phyloP scores from a whole-genome alignment of 2,113 vertebrate genomes.

The Indicator indicator region DNA sequence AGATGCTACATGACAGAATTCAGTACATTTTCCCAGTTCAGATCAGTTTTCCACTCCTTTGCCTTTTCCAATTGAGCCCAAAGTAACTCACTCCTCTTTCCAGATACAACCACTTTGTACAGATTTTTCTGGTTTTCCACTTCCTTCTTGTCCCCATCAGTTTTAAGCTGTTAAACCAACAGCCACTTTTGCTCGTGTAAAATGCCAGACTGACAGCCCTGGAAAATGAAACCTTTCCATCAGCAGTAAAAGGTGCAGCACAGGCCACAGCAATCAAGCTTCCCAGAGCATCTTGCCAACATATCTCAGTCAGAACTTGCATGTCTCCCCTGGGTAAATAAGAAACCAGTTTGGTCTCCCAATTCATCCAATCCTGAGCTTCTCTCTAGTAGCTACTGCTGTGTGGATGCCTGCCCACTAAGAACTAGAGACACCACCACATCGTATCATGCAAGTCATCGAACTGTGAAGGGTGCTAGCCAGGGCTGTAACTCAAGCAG shows the following conservation, averaged over 20 bases:
- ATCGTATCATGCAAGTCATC: not conserved
- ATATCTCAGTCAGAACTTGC: not conserved
- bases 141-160: conserved; percentile 21
- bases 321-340: not conserved
- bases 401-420: not conserved
- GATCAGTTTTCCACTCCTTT: conserved; percentile 75
- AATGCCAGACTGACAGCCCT: conserved; percentile 19
- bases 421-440: conserved; percentile 25
- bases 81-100: conserved; percentile 43
- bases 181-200: conserved; percentile 8
- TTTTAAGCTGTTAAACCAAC: conserved; percentile 38
- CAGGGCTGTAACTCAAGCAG: conserved; percentile 26
- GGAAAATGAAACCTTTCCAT: conserved; percentile 32
- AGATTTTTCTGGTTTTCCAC: conserved; percentile 25
- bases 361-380: not conserved
- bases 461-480: not conserved
- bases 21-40: conserved; percentile 70
- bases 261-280: not conserved
- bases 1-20: conserved; percentile 22
- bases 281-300: not conserved
- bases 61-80: conserved; percentile 66
- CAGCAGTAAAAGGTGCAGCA: not conserved
- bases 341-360: conserved; percentile 1
- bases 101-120: not conserved
- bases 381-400: not conserved